Conservation (phyloP, 2,888 invertebrate species). For the Drosophila ustulata region DNA sequence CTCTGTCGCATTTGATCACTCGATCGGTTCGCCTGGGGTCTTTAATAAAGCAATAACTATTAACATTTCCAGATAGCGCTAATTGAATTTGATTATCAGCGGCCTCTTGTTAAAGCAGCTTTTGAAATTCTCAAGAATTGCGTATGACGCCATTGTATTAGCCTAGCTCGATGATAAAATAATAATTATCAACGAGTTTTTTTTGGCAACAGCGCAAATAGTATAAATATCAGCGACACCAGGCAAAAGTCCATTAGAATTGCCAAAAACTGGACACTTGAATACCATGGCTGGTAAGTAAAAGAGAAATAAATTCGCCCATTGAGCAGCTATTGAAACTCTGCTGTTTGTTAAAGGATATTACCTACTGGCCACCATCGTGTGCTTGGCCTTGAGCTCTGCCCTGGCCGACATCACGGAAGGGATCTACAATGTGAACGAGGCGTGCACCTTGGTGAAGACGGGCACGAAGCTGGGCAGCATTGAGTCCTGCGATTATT, state of each 20-base stretch:
- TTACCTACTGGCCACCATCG: conserved; percentile 51
- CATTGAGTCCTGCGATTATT: conserved; percentile 50
- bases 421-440: conserved; percentile 68
- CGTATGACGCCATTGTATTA: conserved; percentile 8
- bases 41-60: conserved; percentile 19
- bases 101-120: conserved; percentile 17
- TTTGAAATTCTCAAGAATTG: conserved; percentile 26
- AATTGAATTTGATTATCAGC: conserved; percentile 27
- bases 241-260: conserved; percentile 39
- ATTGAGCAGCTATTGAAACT: too few relatives aligned
- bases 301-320: background rate
- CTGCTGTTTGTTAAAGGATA: conserved; percentile 34
- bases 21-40: background rate
- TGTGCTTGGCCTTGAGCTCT: conserved; percentile 40
- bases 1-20: background rate
- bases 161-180: conserved; percentile 1
- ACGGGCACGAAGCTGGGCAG: conserved; percentile 56
- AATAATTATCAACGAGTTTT: background rate
- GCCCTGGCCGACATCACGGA: conserved; percentile 43
- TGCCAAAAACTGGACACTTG: conserved; percentile 7
- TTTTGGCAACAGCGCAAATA: background rate
- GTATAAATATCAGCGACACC: conserved; percentile 38
- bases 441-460: conserved; percentile 41
- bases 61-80: conserved; percentile 31
- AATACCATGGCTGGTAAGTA: conserved; percentile 44